Evolutionary conservation across 2,113 vertebrate genomes (phyloP).

Genomic region (Panurus biarmicus): DNA sequence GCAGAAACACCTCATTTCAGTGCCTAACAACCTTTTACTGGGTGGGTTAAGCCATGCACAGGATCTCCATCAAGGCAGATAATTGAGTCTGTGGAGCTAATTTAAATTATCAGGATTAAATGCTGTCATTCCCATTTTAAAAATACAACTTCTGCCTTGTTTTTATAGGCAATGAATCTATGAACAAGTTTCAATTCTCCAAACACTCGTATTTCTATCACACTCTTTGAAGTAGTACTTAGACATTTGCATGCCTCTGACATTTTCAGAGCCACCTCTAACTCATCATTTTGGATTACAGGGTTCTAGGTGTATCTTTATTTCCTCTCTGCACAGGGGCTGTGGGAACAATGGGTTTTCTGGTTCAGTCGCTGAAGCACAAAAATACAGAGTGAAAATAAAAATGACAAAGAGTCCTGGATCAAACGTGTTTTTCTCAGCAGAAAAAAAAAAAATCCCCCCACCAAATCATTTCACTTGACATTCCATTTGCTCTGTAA

Average conservation of each 20-base stretch:
- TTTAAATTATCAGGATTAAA: background rate
- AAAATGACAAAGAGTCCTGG: background rate
- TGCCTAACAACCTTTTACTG: background rate
- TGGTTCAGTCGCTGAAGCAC: background rate
- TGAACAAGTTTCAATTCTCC: background rate
- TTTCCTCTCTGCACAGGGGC: background rate
- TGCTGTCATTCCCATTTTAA: background rate
- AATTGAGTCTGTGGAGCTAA: background rate
- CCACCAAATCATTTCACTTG: background rate
- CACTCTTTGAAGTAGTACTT: background rate
- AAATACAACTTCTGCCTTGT: background rate
- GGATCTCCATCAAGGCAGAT: background rate
- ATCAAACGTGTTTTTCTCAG: background rate
- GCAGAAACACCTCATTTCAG: background rate
- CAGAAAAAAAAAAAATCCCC: background rate
- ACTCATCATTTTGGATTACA: background rate
- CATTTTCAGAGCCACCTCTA: background rate
- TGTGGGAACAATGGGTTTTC: background rate
- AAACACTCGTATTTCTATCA: background rate
- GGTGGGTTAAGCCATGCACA: background rate
- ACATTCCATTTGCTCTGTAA: constrained; percentile 15
- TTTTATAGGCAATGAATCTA: background rate
- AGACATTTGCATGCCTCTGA: background rate
- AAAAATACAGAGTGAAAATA: background rate
- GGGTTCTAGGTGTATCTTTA: background rate